Base-by-base conservation (phyloP, 2,797 vertebrate genomes). In the Lepus oiostolus region DNA sequence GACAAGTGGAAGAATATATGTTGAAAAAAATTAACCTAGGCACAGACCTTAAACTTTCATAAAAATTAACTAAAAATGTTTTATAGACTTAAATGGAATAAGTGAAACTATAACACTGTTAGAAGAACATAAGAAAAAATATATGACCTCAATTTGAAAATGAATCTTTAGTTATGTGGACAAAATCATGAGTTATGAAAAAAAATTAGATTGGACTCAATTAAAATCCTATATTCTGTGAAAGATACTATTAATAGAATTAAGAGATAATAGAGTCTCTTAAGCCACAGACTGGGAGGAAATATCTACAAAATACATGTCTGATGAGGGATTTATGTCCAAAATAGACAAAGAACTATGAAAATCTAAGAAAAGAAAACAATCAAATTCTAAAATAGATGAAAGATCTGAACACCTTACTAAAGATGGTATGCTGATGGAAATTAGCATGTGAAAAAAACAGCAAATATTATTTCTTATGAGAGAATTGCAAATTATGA, bases 81-180 rank as follows among this genome's bases (percentile, higher is more conserved):
- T 67, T 47, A 65, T 19, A 62, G 28, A 30, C 3, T 16, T 70
- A 75, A 63, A 70, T 67, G 50, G 13, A 60, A 63, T 58, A 70
- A 30, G 21, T 0, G 63, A 62, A 86, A 74, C 32, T 42, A 13
- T 30, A 47, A 81, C 71, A 77, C 26, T 79, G 2, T 81, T 50
- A 91, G 72, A 93, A 70, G 50, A 42, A 90, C 72, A 70, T 13
- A 47, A 28, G 42, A 70, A 35, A 85, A 90, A 88, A 71, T 91
- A 7, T 76, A 30, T 58, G 35, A 58, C 11, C 42, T 71, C 85
- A 35, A 12, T 71, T 91, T 88, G 42, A 52, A 28, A 30, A 32
- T 21, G 38, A 67, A 12, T 26, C 85, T 81, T 76, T 85, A 30
- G 14, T 30, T 67, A 42, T 19, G 24, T 74, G 10, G 62, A 19